Conservation (phyloP, 1,140 invertebrate species). For the Drosophila sproati region DNA sequence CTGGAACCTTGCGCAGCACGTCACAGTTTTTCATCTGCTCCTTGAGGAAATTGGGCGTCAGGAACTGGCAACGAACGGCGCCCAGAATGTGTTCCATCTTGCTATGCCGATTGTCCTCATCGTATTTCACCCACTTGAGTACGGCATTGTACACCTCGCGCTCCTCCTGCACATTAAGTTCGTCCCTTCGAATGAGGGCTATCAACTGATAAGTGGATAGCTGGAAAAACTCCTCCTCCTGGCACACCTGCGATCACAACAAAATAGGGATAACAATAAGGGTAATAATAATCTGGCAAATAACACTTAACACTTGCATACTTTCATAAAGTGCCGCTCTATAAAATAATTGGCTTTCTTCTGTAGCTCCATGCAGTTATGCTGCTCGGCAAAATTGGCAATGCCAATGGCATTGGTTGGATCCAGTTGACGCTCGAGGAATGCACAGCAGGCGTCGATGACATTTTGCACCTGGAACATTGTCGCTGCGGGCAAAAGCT, state of each 20-base stretch:
- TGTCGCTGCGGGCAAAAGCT: conserved; percentile 94
- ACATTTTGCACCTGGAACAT: conserved; percentile 97
- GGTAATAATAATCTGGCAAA: neutral
- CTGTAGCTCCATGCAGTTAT: conserved; percentile 93
- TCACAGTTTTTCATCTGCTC: conserved; percentile 96
- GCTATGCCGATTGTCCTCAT: conserved; percentile 92
- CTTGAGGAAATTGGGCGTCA: conserved; percentile 94
- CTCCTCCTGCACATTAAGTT: conserved; percentile 95
- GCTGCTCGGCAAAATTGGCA: conserved; percentile 95
- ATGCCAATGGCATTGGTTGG: conserved; percentile 97
- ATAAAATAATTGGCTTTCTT: conserved; percentile 95
- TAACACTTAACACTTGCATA: conserved; percentile 30
- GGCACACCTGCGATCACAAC: conserved; percentile 88
- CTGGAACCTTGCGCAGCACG: conserved; percentile 93
- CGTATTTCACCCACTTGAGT: conserved; percentile 94
- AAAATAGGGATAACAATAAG: neutral
- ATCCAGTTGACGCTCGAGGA: conserved; percentile 95
- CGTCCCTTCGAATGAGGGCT: conserved; percentile 92
- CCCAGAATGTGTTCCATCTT: conserved; percentile 95
- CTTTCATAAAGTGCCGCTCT: conserved; percentile 94
- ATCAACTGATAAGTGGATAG: conserved; percentile 92
- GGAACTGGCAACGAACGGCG: conserved; percentile 94
- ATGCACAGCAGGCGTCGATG: conserved; percentile 95
- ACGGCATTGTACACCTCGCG: conserved; percentile 96
- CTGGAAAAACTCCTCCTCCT: conserved; percentile 96